Percentiles rank a stretch among this genome's conserved stretches.
Conservation (phyloP, 2,113 vertebrate species). For the Silurus meridionalis region DNA sequence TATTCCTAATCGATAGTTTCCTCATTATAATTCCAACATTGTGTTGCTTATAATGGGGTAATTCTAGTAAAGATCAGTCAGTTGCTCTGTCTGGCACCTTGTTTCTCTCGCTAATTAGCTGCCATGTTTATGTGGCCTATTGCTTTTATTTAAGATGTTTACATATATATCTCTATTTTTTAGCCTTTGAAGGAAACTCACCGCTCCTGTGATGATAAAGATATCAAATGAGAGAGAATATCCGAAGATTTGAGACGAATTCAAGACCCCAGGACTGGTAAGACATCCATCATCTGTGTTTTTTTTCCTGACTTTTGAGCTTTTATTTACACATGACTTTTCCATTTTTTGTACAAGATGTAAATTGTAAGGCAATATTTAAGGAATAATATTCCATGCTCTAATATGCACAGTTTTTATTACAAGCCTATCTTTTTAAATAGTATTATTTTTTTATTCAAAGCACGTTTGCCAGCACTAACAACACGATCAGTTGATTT, state of each 20-base stretch:
- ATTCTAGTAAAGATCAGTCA: background rate
- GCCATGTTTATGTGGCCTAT: background rate
- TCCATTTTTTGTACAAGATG: background rate
- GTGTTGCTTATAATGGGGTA: background rate
- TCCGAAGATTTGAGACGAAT: constrained; percentile 46
- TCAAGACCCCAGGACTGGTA: constrained; percentile 55
- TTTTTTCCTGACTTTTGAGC: background rate
- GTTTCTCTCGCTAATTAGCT: background rate
- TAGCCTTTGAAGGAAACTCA: constrained; percentile 47
- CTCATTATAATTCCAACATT: background rate
- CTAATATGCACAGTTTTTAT: background rate
- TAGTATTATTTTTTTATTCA: background rate
- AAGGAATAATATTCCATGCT: background rate
- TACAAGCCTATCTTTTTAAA: background rate
- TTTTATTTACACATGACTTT: background rate
- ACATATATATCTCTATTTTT: constrained; percentile 13
- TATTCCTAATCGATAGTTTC: background rate
- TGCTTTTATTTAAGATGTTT: background rate
- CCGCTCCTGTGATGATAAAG: constrained; percentile 49
- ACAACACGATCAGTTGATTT: no score
- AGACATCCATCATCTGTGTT: constrained; percentile 3
- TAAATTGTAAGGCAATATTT: background rate
- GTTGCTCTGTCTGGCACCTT: background rate
- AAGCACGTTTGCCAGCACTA: background rate
- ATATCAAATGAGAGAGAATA: constrained; percentile 61